Evolutionary conservation across 2,888 invertebrate genomes (phyloP), one percentile per base, ranked within the genome.

Genomic region (Plagodis dolabraria): DNA sequence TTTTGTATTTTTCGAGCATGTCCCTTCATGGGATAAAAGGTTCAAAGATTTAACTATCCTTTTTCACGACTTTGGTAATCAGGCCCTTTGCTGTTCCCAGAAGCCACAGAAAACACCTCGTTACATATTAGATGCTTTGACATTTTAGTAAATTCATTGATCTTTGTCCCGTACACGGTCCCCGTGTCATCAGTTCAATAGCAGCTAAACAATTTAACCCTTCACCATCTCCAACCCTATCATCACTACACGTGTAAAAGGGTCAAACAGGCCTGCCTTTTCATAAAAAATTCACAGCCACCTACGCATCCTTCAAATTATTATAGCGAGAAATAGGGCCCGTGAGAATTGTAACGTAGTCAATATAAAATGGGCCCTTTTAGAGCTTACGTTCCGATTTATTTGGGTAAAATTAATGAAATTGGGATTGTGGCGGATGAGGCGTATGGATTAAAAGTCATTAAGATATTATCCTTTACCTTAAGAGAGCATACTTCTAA

Each of bases 211-310:
- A 10, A 42, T 38, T 53, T 47, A 22, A 53, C 47, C 53, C 33
- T 42, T 42, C 35, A 42, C 10, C 38, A 10, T 11, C 33, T 43
- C 7, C 22, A 53, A 45, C 53, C 51, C 60, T 56, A 60, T 60
- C 59, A 60, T n/a, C 47, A 47, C 34, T 40, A 40, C 47, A 35
- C 47, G 47, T 43, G 46, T n/a, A 12, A 33, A 35, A 12, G 11
- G 52, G 55, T 44, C 52, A 45, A 36, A 52, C 36, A 34, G 55
- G 33, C 52, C 51, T 43, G 43, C 45, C 56, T 38, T 42, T 51
- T 36, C 43, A 60, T 60, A 60, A 60, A 56, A 44, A 55, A 60
- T 52, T 60, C 60, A 60, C 11, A 33, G 51, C 55, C 6, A 9
- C 52, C 60, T 53, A 56, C 60, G 48, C 52, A 60, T 56, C 52